These are phyloP conservation scores for Oikopleura dioica DNA, from an alignment of 23 tunicate species.

Conservation along the genomic window DNA sequence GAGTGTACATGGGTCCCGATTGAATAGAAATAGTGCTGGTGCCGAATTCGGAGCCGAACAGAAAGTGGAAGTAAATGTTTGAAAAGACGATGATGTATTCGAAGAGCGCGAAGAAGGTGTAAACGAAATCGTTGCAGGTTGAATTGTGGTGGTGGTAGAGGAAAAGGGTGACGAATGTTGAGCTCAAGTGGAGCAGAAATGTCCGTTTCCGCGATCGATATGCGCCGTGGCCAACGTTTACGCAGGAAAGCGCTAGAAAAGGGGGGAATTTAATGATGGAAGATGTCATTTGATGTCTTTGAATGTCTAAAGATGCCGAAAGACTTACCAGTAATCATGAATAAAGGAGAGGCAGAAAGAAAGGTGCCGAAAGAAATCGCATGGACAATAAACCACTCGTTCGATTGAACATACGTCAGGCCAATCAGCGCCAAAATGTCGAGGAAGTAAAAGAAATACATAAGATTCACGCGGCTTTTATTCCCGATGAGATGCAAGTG, in stretches of 20 bases:
- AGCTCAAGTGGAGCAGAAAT: background rate
- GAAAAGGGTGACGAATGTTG: background rate
- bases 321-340: too few relatives aligned
- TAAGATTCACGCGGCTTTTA: background rate
- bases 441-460: background rate
- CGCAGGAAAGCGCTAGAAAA: too few relatives aligned
- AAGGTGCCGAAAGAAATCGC: background rate
- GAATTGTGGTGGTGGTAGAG: background rate
- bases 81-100: constrained; percentile 30
- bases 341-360: background rate
- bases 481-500: background rate
- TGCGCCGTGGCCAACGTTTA: too few relatives aligned
- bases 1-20: background rate
- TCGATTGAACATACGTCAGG: constrained; percentile 2
- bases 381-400: background rate
- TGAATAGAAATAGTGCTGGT: background rate
- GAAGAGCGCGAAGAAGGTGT: constrained; percentile 29
- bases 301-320: too few relatives aligned
- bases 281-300: too few relatives aligned
- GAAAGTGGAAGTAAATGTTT: constrained; percentile 30
- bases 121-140: constrained; percentile 14
- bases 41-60: background rate
- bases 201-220: background rate
- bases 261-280: too few relatives aligned
- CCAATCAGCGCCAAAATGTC: constrained; percentile 1